Evolutionary conservation across 2,888 invertebrate genomes (phyloP).

Genomic region (Eupithecia vulgata): DNA sequence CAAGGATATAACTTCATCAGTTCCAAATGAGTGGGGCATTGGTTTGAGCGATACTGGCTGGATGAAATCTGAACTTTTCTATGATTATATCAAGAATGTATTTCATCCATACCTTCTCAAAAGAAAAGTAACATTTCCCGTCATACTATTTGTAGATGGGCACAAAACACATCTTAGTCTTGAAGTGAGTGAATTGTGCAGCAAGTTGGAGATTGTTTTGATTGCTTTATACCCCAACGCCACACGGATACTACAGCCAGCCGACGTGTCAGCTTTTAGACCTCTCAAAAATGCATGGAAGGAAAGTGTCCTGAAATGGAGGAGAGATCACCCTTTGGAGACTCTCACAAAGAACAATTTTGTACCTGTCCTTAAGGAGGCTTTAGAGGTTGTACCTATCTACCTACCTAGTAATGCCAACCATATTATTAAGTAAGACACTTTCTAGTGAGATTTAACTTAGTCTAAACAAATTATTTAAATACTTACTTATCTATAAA

Average conservation of each 20-base stretch:
- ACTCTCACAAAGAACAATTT: constrained; percentile 42
- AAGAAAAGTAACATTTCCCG: constrained; percentile 49
- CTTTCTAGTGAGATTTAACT: too few relatives aligned
- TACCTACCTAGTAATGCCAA: too few relatives aligned
- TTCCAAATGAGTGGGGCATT: constrained; percentile 61
- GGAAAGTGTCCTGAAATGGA: constrained; percentile 42
- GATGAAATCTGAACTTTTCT: constrained; percentile 65
- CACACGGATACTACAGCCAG: too few relatives aligned
- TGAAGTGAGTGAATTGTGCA: constrained; percentile 30
- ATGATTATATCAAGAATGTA: constrained; percentile 58
- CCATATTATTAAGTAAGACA: too few relatives aligned
- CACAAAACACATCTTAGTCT: constrained; percentile 25
- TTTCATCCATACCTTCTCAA: constrained; percentile 49
- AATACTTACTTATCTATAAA: neutral
- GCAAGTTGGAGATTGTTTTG: too few relatives aligned
- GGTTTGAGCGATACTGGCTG: constrained; percentile 62
- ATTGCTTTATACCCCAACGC: constrained; percentile 24
- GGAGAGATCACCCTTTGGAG: constrained; percentile 24
- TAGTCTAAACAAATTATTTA: too few relatives aligned
- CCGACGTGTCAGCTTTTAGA: constrained; percentile 46
- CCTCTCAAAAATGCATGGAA: constrained; percentile 45
- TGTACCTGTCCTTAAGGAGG: constrained; percentile 40
- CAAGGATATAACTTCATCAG: constrained; percentile 49
- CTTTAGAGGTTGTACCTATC: constrained; percentile 35
- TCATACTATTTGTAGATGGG: constrained; percentile 58